These are phyloP conservation scores for Apostichopus leukothele DNA, from an alignment of 53 echinoderm and acorn worm species.

Conservation along the genomic window DNA sequence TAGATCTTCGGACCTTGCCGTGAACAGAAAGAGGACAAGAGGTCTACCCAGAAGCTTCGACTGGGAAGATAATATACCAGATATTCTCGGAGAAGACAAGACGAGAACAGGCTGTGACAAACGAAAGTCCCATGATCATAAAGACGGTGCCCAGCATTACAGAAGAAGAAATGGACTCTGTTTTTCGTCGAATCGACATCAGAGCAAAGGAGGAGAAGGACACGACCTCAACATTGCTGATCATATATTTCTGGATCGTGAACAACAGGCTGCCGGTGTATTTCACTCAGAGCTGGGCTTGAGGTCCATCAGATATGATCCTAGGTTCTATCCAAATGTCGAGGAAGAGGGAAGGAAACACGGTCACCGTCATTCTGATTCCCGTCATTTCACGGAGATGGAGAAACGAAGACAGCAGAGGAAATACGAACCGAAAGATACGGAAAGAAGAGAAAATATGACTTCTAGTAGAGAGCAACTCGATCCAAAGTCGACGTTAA, in stretches of 20 bases:
- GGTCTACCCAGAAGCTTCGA: not conserved
- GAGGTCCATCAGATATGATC: not conserved
- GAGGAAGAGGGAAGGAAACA: not conserved
- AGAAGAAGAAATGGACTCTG: not conserved
- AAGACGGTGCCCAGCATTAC: not conserved
- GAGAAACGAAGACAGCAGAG: not conserved
- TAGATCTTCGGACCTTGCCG: not conserved
- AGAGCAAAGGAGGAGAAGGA: not conserved
- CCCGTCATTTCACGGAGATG: no score
- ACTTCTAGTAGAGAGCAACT: not conserved
- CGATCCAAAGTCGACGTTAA: not conserved
- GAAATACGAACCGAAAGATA: not conserved
- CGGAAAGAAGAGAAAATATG: not conserved
- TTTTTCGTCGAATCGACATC: not conserved
- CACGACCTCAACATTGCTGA: not conserved
- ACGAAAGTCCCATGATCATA: not conserved
- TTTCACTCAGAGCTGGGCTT: not conserved
- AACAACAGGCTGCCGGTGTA: not conserved
- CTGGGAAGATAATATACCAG: not conserved
- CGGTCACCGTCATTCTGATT: not conserved
- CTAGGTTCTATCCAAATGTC: not conserved
- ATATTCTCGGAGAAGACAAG: not conserved
- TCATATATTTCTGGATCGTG: not conserved
- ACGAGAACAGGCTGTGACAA: not conserved
- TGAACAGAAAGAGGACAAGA: not conserved